Base-by-base conservation (phyloP, 1,140 invertebrate genomes). In the Gyrodactylus bullatarudis region DNA sequence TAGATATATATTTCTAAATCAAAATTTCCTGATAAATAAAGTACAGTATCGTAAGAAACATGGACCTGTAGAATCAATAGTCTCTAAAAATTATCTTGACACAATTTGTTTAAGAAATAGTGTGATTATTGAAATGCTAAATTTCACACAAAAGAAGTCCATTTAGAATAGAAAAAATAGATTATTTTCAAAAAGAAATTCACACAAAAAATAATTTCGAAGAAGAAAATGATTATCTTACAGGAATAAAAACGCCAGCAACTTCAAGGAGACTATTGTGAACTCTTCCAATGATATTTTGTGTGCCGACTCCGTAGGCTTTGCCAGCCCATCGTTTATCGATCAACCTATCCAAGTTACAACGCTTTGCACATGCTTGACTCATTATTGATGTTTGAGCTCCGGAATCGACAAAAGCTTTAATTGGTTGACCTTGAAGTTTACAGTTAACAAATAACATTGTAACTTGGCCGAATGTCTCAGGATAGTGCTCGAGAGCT, bases 401-500 rank as follows among this genome's bases (percentile, higher is more conserved):
- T 75, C 81, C 81, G 76, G 91, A 95, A 82, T 97, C 92, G 75
- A 97, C 92, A 81, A 97, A 97, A 1, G 93, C 92, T 82, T 95
- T 95, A 0, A 96, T 90, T 16, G 88, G 88, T 81, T 88, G 86
- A 75, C 91, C 91, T 82, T 97, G 96, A 0, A 97, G 79, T 27
- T 73, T 74, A 76, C 80, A 81, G 71, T 81, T 78, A 73, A 97
- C 92, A 78, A 96, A 97, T 54, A 97, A 83, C 92, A 97, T 97
- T 20, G 89, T 86, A 68, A 97, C 92, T 21, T 89, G 91, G 70
- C 91, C 93, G 83, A 96, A 97, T 22, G 88, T 92, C 80, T 97
- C 92, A 0, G 93, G 93, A 82, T 92, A 91, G 79, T 89, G 91
- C 78, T 97, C 92, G 85, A 97, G 94, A 0, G 92, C 93, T 0